phyloP scores from a whole-genome alignment of 2,797 vertebrate species.

The Phalanger gymnotis region DNA sequence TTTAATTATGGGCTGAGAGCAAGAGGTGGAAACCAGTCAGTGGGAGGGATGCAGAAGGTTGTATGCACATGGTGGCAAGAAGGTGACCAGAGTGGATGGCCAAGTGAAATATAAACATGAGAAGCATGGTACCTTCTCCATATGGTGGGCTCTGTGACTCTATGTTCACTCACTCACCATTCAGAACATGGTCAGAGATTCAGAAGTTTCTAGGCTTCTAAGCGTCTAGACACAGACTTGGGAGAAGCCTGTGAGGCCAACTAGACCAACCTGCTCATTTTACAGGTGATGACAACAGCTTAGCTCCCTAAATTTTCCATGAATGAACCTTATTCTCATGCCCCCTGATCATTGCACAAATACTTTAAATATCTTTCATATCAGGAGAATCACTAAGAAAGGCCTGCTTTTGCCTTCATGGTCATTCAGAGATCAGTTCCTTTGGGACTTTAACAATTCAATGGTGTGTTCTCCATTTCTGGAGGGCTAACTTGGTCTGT shows the following conservation, averaged over 20 bases:
- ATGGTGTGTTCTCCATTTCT: background rate
- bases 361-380: background rate
- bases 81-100: no score
- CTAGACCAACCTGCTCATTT: background rate
- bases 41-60: background rate
- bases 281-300: background rate
- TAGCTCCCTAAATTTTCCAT: background rate
- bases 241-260: background rate
- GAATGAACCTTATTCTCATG: background rate
- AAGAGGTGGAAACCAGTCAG: background rate
- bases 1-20: background rate
- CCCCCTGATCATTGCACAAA: rapidly evolving
- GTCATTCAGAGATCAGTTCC: background rate
- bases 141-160: background rate
- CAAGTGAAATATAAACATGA: background rate
- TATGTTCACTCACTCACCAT: background rate
- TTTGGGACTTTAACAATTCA: conserved; percentile 29
- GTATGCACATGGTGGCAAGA: background rate
- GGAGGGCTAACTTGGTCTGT: background rate
- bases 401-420: rapidly evolving
- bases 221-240: background rate
- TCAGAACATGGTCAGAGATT: background rate
- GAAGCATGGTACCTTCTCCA: background rate
- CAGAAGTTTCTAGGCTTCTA: background rate
- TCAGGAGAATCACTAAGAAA: background rate